Conservation (phyloP, 2,888 invertebrate species). For the Lomographa bimaculata region DNA sequence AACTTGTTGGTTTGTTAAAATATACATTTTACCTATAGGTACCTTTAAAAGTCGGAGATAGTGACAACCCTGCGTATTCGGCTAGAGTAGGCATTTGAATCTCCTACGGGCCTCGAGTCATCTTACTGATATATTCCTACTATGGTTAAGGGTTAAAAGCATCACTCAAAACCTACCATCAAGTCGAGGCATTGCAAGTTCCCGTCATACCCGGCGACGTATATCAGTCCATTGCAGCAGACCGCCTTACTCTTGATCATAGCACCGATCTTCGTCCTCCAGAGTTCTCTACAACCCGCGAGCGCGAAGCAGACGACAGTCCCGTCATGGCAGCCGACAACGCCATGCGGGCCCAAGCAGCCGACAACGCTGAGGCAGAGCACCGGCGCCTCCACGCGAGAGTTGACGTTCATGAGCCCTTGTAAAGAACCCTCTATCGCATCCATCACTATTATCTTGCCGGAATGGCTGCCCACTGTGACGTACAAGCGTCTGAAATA, state of each 20-base stretch:
- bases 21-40: no score
- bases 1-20: no score
- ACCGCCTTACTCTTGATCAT: conserved; percentile 86
- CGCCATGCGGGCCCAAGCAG: conserved; percentile 60
- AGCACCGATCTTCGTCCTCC: conserved; percentile 85
- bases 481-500: conserved; percentile 65
- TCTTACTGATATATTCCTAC: no score
- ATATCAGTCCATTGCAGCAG: conserved; percentile 65
- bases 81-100: no score
- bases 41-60: no score
- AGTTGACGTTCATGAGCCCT: conserved; percentile 80
- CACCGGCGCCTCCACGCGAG: conserved; percentile 89
- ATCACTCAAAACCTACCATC: conserved; percentile 78
- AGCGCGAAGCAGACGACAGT: conserved; percentile 86
- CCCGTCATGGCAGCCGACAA: conserved; percentile 92
- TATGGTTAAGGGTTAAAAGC: no score
- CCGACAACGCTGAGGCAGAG: conserved; percentile 61
- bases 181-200: conserved; percentile 83
- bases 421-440: conserved; percentile 75
- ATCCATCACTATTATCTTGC: conserved; percentile 85
- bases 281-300: conserved; percentile 78
- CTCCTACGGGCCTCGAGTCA: no score
- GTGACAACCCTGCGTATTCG: no score
- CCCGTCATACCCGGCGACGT: conserved; percentile 89
- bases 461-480: conserved; percentile 86